These are phyloP conservation scores for Pristis pectinata DNA, from an alignment of 2,797 vertebrate species.

Conservation along the genomic window DNA sequence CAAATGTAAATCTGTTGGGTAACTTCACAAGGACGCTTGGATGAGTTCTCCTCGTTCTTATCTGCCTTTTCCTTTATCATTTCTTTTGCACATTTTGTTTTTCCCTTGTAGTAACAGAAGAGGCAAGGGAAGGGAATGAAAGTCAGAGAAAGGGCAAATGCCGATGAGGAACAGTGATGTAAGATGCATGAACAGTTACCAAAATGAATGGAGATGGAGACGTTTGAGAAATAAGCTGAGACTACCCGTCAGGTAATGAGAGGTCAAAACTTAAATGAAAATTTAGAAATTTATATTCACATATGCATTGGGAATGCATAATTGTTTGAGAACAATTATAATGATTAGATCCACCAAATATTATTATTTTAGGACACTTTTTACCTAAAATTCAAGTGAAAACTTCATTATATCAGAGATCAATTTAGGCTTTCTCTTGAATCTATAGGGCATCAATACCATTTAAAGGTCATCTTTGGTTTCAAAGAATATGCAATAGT, in stretches of 20 bases:
- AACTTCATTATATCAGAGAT: background rate
- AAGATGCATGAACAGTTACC: background rate
- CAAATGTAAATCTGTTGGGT: too few relatives aligned
- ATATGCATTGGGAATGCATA: background rate
- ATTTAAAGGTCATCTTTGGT: background rate
- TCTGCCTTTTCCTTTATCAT: background rate
- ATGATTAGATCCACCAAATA: background rate
- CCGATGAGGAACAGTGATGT: background rate
- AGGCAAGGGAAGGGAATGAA: background rate
- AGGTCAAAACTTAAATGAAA: background rate
- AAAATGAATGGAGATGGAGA: background rate
- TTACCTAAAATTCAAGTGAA: background rate
- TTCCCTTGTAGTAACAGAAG: background rate
- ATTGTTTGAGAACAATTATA: background rate
- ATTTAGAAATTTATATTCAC: too few relatives aligned
- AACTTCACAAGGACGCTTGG: background rate
- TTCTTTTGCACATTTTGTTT: background rate
- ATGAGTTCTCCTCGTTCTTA: background rate
- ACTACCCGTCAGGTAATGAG: background rate
- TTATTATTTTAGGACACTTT: background rate
- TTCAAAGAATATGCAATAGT: background rate
- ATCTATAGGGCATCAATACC: background rate
- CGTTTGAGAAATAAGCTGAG: background rate
- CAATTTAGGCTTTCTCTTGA: background rate
- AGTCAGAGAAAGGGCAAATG: background rate